Percentiles rank a stretch among this genome's conserved stretches.
These are phyloP conservation scores for Emydura subglobosa DNA, from an alignment of 2,113 vertebrate genomes.

Conservation along the genomic window DNA sequence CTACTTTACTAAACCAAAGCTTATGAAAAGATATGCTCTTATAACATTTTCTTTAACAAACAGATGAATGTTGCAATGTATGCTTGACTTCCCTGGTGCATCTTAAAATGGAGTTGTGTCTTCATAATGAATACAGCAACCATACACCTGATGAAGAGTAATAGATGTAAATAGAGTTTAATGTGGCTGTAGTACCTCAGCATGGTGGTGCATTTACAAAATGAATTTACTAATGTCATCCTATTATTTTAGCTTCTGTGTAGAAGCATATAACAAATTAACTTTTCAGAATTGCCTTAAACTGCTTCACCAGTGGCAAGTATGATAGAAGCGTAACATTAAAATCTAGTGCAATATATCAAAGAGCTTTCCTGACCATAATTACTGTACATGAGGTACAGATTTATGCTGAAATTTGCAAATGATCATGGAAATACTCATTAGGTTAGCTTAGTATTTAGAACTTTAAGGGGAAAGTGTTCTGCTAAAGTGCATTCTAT, in stretches of 20 bases:
- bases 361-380: neutral
- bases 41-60: neutral
- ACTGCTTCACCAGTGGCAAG: neutral
- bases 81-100: accelerated
- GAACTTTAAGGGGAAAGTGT: neutral
- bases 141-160: neutral
- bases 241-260: neutral
- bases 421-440: neutral
- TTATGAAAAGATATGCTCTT: neutral
- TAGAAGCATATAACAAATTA: neutral
- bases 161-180: neutral
- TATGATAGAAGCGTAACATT: neutral
- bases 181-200: neutral
- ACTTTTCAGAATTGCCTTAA: neutral
- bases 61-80: neutral
- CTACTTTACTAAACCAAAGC: slow-evolving; percentile 2
- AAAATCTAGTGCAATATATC: neutral
- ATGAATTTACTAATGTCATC: neutral
- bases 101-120: neutral
- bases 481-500: neutral
- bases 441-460: accelerated
- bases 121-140: neutral
- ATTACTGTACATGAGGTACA: neutral
- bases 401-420: neutral
- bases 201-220: neutral